phyloP scores from a whole-genome alignment of 2,113 vertebrate species.

The Petrocephalus zakoni region DNA sequence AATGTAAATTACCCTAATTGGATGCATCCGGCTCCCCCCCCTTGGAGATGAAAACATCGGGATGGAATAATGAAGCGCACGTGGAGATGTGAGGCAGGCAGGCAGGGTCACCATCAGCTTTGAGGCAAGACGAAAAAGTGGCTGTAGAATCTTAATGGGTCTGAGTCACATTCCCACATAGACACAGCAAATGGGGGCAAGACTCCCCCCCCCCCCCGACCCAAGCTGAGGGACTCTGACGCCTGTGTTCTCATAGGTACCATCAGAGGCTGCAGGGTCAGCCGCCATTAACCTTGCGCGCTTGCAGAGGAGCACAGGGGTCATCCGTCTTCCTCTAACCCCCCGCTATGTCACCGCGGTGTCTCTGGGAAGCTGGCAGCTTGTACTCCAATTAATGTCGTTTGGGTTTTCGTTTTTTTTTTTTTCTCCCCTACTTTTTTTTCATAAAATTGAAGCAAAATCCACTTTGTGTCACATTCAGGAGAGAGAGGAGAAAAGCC shows the following conservation, averaged over 20 bases:
- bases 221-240: background rate
- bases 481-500: background rate
- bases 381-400: slow-evolving; percentile 2
- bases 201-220: background rate
- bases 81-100: background rate
- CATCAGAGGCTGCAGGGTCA: background rate
- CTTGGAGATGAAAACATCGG: background rate
- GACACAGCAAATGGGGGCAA: background rate
- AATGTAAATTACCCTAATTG: slow-evolving; percentile 9
- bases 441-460: slow-evolving; percentile 16
- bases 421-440: background rate
- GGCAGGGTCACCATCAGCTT: background rate
- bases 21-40: background rate
- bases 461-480: background rate
- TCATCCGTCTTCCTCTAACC: slow-evolving; percentile 13
- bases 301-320: slow-evolving; percentile 3
- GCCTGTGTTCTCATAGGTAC: background rate
- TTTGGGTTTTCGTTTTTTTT: background rate
- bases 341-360: background rate
- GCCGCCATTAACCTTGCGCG: slow-evolving; percentile 17
- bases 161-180: background rate
- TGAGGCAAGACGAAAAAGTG: background rate
- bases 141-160: background rate
- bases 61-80: background rate
- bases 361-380: slow-evolving; percentile 12